Conservation (phyloP, 2,113 vertebrate species). For the Pelecanoides urinatrix region DNA sequence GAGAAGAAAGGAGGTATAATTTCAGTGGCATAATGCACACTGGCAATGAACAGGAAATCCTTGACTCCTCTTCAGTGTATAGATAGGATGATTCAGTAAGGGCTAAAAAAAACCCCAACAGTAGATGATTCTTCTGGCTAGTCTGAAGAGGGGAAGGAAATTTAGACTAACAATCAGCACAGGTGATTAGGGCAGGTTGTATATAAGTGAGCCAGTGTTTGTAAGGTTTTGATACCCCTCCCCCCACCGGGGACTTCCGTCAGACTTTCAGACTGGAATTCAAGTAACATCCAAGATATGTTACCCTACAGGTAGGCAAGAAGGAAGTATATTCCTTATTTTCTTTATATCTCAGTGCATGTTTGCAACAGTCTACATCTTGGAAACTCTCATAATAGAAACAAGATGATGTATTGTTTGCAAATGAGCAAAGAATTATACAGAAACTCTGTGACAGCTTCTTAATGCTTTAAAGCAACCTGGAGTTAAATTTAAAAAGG, state of each 20-base stretch:
- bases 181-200: background rate
- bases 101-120: background rate
- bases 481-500: background rate
- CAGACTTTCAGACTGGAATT: background rate
- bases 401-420: background rate
- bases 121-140: background rate
- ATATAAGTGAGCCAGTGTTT: background rate
- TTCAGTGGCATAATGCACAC: background rate
- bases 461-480: background rate
- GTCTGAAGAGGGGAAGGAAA: background rate
- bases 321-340: background rate
- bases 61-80: background rate
- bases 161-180: background rate
- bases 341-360: background rate
- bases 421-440: background rate
- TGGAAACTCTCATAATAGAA: background rate
- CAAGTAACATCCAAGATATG: background rate
- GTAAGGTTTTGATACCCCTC: background rate
- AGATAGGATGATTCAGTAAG: background rate
- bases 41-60: background rate
- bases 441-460: background rate
- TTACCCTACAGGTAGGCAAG: background rate
- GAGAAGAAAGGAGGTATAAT: background rate
- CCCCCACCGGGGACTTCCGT: accelerated
- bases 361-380: background rate